Evolutionary conservation across 30 jellyfish, hydroid and myxozoan species (phyloP).

Genomic region (Aurelia aurita): DNA sequence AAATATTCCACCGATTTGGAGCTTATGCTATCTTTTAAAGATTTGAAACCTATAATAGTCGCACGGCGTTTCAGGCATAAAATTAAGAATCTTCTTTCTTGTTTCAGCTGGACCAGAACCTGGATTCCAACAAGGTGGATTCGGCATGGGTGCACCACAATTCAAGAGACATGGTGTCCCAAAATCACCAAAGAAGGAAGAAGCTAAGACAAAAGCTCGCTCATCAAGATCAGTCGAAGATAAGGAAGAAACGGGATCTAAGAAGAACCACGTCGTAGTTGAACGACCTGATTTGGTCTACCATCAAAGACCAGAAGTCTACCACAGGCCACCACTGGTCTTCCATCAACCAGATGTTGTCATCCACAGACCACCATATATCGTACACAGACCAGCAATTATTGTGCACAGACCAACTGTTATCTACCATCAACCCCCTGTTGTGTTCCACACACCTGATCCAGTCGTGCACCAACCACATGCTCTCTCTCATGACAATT

Average conservation of each 20-base stretch:
- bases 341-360: constrained; percentile 89
- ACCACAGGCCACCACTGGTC: constrained; percentile 86
- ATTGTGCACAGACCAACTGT: constrained; percentile 86
- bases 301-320: constrained; percentile 86
- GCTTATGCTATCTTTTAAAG: no score
- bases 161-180: constrained; percentile 73
- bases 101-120: constrained; percentile 47
- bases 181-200: constrained; percentile 45
- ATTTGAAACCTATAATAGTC: no score
- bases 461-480: constrained; percentile 83
- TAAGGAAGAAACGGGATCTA: constrained; percentile 42
- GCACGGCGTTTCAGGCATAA: no score
- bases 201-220: constrained; percentile 33
- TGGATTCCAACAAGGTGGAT: constrained; percentile 51
- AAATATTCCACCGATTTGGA: no score
- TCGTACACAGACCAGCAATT: constrained; percentile 82
- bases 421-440: constrained; percentile 86
- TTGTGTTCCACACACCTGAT: constrained; percentile 86
- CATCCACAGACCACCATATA: constrained; percentile 81
- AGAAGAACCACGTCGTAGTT: constrained; percentile 82
- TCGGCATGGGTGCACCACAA: constrained; percentile 50
- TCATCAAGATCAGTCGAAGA: constrained; percentile 33
- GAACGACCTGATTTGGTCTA: constrained; percentile 79
- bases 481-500: constrained; percentile 89
- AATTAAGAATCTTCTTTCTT: background rate